Conservation (phyloP, 2,113 vertebrate species). For the Notothenia rossii region DNA sequence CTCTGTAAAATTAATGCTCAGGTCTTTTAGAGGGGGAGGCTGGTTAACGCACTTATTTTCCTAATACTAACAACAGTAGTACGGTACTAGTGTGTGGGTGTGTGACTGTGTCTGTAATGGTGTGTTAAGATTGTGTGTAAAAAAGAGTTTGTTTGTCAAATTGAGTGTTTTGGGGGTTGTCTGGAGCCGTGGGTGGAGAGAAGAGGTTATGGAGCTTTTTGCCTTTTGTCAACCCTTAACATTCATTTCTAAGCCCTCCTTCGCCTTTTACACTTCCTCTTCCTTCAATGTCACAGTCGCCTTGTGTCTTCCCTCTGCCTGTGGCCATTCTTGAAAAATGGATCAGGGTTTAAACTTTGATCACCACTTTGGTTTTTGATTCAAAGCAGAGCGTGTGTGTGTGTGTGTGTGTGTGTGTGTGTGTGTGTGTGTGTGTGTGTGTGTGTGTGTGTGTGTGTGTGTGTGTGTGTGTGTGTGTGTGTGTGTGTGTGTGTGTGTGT, state of each 20-base stretch:
- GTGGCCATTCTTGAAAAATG: conserved; percentile 56
- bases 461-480: not conserved
- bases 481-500: too few relatives aligned
- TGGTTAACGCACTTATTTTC: conserved; percentile 41
- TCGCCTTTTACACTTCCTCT: conserved; percentile 65
- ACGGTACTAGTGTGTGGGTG: conserved; percentile 14
- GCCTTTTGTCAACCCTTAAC: conserved; percentile 74
- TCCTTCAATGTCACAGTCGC: conserved; percentile 64
- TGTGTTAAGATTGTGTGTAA: conserved; percentile 45
- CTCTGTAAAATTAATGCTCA: conserved; percentile 66
- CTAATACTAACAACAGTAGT: conserved; percentile 11
- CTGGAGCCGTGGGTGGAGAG: conserved; percentile 66
- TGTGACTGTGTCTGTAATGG: conserved; percentile 43
- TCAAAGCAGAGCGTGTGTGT: conserved; percentile 26
- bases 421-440: conserved; percentile 6
- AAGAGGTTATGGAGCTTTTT: conserved; percentile 80
- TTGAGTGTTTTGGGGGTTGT: conserved; percentile 48
- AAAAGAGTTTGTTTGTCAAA: conserved; percentile 51
- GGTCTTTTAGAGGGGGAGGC: conserved; percentile 35
- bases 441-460: conserved; percentile 13
- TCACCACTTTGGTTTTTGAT: conserved; percentile 56
- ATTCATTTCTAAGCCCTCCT: conserved; percentile 75
- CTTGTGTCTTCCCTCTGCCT: conserved; percentile 63
- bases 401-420: conserved; percentile 9
- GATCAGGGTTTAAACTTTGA: conserved; percentile 68